Conservation (phyloP, 92 coral and sea anemone genomes). For the Siderastrea siderea region DNA sequence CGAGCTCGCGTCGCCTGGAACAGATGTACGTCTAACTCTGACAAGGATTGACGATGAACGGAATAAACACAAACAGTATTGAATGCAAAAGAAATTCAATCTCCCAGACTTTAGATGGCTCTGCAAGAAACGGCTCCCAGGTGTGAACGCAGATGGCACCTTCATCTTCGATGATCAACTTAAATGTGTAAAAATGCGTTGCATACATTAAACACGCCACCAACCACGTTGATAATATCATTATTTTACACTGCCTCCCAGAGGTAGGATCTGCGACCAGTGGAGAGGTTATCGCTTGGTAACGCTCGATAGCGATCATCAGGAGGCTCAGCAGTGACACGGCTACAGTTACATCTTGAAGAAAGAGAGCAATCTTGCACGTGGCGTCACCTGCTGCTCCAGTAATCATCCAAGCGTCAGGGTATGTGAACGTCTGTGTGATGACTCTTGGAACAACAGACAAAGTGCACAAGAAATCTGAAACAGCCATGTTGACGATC, state of each 20-base stretch:
- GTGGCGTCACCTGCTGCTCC: constrained; percentile 8
- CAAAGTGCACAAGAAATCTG: constrained; percentile 34
- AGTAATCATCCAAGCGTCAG: constrained; percentile 2
- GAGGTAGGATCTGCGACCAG: constrained; percentile 3
- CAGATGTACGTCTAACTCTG: not conserved
- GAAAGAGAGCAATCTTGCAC: constrained; percentile 20
- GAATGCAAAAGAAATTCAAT: not conserved
- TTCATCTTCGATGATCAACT: not conserved
- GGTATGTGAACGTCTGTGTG: not conserved
- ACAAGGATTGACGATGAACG: constrained; percentile 22
- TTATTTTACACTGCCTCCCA: not conserved
- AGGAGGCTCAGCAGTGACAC: constrained; percentile 39
- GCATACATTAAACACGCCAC: constrained; percentile 6
- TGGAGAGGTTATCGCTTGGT: constrained; percentile 9
- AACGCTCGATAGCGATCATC: constrained; percentile 30
- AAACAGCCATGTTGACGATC: constrained; percentile 40
- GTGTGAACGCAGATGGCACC: not conserved
- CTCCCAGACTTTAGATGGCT: not conserved
- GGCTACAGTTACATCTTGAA: constrained; percentile 27
- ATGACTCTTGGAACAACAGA: constrained; percentile 14
- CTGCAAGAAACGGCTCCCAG: constrained; percentile 23
- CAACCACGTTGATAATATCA: constrained; percentile 27
- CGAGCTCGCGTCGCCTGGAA: not conserved
- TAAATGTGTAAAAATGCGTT: constrained; percentile 29
- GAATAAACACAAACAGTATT: constrained; percentile 5